A percentile compares a stretch with the other conserved stretches of the same genome.
phyloP scores from a whole-genome alignment of 2,113 vertebrate genomes.

The Peromyscus polionotus region DNA sequence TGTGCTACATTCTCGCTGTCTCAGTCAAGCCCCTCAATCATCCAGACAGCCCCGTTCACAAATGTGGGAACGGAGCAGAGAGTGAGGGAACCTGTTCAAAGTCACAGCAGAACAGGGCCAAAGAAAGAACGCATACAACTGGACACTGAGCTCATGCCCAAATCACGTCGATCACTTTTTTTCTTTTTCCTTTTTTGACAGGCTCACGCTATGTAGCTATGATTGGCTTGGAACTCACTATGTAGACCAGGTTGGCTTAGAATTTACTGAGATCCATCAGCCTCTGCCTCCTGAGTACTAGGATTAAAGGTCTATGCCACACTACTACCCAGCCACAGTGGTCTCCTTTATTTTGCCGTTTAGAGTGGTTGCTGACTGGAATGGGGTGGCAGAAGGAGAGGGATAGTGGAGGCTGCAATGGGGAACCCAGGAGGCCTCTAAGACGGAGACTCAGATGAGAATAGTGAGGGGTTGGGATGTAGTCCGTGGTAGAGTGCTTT shows the following conservation, averaged over 20 bases:
- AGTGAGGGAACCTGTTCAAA: background rate
- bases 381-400: background rate
- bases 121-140: background rate
- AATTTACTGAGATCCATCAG: background rate
- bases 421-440: background rate
- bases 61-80: background rate
- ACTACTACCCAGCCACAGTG: background rate
- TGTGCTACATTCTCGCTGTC: background rate
- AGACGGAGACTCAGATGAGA: background rate
- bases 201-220: background rate
- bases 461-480: background rate
- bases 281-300: background rate
- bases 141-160: background rate
- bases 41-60: background rate
- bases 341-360: background rate
- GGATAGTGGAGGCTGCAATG: background rate
- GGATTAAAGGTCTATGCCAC: background rate
- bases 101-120: background rate
- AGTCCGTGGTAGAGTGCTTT: background rate
- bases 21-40: background rate
- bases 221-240: background rate
- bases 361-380: background rate
- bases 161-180: fast-evolving
- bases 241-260: background rate
- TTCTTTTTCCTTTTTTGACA: background rate